Base-by-base conservation (phyloP, 2,113 vertebrate species). In the Acanthochromis polyacanthus region DNA sequence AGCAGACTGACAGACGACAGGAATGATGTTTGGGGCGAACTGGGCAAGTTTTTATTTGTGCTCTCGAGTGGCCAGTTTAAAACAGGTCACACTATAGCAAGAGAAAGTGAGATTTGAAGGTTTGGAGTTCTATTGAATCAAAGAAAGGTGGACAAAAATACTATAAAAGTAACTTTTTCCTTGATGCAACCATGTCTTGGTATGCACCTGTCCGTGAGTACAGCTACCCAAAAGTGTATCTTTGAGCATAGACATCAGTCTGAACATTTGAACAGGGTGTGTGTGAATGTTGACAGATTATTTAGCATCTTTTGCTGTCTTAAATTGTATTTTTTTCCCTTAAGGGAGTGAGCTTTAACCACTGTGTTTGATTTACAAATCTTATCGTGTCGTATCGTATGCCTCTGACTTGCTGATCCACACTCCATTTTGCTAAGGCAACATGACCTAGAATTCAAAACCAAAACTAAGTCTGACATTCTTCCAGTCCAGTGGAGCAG, bases 1-100 rank as follows among this genome's bases (percentile, higher is more conserved):
- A 58, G 81, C 88, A 92, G 92, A 92, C 91, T 90, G 90, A 84
- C 87, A 76, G 93, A 91, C 84, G 86, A 88, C 87, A 56, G 72
- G 56, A 83, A 56, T 51, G 67, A 73, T 20, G 50, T 82, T 82
- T 48, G 46, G 64, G 60, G 65, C 62, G 83, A 76, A 78, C 70
- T 11, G 50, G 30, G 59, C 58, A 60, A 23, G 17, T 72, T 76
- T 69, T 56, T 61, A 78, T 59, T 72, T 69, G 43, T 56, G 20
- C 57, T 56, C 5, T 30, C 40, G 22, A 25, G 16, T 57, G 53
- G 16, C 56, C 57, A 48, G 28, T 73, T 62, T 43, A n/a, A 48
- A 45, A 55, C 32, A 15, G n/a, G 19, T 71, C 28, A 32, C 46
- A 32, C 12, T 17, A 61, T 56, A 60, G 10, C n/a, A 55, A 50